Evolutionary conservation across 2,888 invertebrate species (phyloP).

Genomic region (Callyntrura sp.): DNA sequence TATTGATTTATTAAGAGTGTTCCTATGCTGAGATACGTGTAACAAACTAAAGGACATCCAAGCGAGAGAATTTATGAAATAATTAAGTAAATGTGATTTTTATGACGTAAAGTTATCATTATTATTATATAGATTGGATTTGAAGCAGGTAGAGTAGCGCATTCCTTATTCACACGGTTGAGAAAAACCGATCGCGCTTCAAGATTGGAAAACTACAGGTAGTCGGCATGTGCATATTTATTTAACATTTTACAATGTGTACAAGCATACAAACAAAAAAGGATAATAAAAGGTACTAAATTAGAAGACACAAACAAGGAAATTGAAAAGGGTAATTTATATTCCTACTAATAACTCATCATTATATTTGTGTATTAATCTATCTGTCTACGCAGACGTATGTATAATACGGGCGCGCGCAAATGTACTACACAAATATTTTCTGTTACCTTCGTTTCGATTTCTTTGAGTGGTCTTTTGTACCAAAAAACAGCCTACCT

Average conservation of each 20-base stretch:
- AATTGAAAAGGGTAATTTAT: conserved; percentile 14
- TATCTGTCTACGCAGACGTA: too few relatives aligned
- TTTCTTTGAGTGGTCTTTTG: not conserved
- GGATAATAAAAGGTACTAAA: conserved; percentile 10
- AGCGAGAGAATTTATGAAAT: too few relatives aligned
- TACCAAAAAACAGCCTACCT: not conserved
- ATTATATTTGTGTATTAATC: not conserved
- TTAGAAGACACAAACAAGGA: conserved; percentile 18
- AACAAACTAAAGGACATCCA: too few relatives aligned
- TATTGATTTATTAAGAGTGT: too few relatives aligned
- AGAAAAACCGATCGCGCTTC: too few relatives aligned
- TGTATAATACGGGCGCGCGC: not conserved
- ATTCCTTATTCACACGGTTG: too few relatives aligned
- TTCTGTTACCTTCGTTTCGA: not conserved
- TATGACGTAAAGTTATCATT: too few relatives aligned
- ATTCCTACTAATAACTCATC: conserved; percentile 10
- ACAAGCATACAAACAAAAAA: not conserved
- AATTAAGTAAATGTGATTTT: too few relatives aligned
- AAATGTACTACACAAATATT: not conserved
- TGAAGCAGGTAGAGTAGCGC: too few relatives aligned
- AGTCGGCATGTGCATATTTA: not conserved
- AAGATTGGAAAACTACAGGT: too few relatives aligned
- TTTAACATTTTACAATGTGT: not conserved
- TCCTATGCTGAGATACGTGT: too few relatives aligned
- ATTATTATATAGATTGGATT: too few relatives aligned